A percentile compares a stretch with the other conserved stretches of the same genome.
Conservation (phyloP, 2,888 invertebrate genomes). For the Hydroisotoma schaefferi region DNA sequence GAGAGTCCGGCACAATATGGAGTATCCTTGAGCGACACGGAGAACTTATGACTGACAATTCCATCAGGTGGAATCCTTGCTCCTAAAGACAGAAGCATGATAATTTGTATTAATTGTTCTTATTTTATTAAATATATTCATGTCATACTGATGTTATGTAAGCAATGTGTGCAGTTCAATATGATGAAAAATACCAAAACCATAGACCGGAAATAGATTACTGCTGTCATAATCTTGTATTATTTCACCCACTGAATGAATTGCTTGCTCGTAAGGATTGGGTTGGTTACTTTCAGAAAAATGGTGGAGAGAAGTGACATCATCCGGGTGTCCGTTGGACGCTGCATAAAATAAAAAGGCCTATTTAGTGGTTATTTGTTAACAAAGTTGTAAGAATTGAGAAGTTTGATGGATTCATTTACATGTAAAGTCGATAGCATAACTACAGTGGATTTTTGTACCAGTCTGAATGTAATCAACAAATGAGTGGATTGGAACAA, state of each 20-base stretch:
- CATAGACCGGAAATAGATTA: conserved; percentile 56
- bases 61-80: conserved; percentile 56
- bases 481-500: conserved; percentile 53
- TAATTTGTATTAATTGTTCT: too few species aligned
- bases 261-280: conserved; percentile 55
- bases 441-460: conserved; percentile 54
- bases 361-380: too few species aligned
- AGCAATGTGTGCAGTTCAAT: too few species aligned
- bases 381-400: conserved; percentile 46
- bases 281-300: conserved; percentile 41
- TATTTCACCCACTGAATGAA: conserved; percentile 53
- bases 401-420: conserved; percentile 19
- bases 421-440: conserved; percentile 56
- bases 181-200: too few species aligned
- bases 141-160: too few species aligned
- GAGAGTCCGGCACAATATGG: conserved; percentile 54
- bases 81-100: too few species aligned
- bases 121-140: too few species aligned
- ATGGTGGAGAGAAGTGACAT: conserved; percentile 44
- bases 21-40: conserved; percentile 51
- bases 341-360: conserved; percentile 18
- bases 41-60: conserved; percentile 56
- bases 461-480: conserved; percentile 60
- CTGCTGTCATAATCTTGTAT: conserved; percentile 56
- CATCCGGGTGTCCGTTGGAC: conserved; percentile 47